phyloP scores from a whole-genome alignment of 2,797 vertebrate species.

The Lindbergichthys nudifrons region DNA sequence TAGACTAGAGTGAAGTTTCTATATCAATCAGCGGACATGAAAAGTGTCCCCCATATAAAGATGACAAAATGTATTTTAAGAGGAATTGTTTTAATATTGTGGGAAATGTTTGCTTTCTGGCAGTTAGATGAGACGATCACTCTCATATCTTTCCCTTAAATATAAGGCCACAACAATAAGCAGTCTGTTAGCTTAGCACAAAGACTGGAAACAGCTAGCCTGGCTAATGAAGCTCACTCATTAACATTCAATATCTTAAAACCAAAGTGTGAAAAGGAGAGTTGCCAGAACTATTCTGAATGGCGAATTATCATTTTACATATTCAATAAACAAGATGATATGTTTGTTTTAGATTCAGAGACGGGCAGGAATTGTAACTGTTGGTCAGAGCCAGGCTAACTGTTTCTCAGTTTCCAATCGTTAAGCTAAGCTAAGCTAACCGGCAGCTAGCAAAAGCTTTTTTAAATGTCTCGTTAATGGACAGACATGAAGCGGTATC shows the following conservation, averaged over 20 bases:
- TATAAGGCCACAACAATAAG: neutral
- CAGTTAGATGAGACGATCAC: neutral
- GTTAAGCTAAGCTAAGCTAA: constrained; percentile 27
- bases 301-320: neutral
- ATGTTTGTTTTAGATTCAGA: neutral
- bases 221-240: neutral
- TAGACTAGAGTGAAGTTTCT: constrained; percentile 25
- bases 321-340: neutral
- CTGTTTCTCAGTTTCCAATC: neutral
- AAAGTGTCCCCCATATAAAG: constrained; percentile 14
- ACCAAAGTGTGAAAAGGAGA: neutral
- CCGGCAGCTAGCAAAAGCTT: neutral
- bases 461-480: neutral
- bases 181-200: constrained; percentile 15
- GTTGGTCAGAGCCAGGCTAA: neutral
- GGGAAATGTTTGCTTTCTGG: constrained; percentile 5
- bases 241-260: neutral
- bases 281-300: neutral
- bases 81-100: constrained; percentile 27
- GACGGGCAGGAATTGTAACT: no score
- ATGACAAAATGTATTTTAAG: constrained; percentile 23
- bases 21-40: constrained; percentile 26
- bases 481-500: neutral
- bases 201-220: neutral
- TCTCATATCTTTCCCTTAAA: neutral